Base-by-base conservation (phyloP, 2,797 vertebrate species). In the Mareca strepera region DNA sequence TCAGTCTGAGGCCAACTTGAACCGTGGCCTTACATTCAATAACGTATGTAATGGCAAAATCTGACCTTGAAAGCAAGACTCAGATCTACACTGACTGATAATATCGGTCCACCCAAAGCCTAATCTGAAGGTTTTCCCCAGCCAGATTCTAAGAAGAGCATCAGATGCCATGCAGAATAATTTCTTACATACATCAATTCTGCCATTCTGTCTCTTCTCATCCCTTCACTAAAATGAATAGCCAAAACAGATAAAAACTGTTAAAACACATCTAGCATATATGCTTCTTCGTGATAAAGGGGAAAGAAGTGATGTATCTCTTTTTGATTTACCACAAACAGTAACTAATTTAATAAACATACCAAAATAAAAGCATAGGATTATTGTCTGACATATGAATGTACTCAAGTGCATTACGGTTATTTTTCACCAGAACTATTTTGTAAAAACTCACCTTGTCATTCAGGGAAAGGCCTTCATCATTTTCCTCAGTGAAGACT, bases 401-500 rank as follows among this genome's bases (percentile, higher is more conserved):
- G 26, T 33, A 86, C n/a, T 78, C 37, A 81, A 85, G 53, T 39
- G 20, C 35, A 77, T 55, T 48, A 25, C 53, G 44, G 2, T 58
- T 7, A 66, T 15, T 48, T 48, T 12, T 39, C 14, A 28, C 25
- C 69, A 50, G 35, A 90, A 72, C 29, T 84, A 18, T 35, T 33
- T 74, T 33, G 60, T 56, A n/a, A 92, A 85, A 58, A 96, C 91
- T 98, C 96, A 97, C 97, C 96, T 95, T 95, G 64, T 82, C 95
- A 76, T n/a, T 97, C 73, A 77, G 48, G 62, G 79, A 93, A 85
- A 68, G 73, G 5, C 56, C 95, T 69, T 95, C 84, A 52, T 69
- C 59, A 78, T 73, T 92, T 85, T 96, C 90, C 86, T 95, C 96
- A 84, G 59, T 88, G 96, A 98, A 97, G 73, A 99, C 98, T 93